phyloP scores from a whole-genome alignment of 2,888 invertebrate species.

The Norana najaformis region DNA sequence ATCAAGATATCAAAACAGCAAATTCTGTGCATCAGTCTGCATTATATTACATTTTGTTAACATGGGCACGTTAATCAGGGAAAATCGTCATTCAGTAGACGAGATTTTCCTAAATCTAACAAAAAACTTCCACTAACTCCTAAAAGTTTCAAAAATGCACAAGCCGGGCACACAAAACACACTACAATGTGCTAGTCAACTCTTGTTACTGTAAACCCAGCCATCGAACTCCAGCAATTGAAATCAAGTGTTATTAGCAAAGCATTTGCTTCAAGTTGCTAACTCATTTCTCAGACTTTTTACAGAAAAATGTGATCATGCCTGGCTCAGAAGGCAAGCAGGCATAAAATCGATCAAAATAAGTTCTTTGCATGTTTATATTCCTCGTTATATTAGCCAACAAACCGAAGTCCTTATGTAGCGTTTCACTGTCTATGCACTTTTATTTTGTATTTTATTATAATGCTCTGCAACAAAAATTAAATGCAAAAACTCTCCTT shows the following conservation, averaged over 20 bases:
- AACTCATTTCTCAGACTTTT: background rate
- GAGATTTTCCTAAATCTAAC: background rate
- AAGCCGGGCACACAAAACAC: background rate
- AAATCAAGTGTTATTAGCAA: background rate
- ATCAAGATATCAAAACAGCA: background rate
- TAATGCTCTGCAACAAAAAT: too few species aligned
- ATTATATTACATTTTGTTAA: background rate
- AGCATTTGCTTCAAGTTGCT: background rate
- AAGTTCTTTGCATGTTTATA: too few species aligned
- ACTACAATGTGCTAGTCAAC: background rate
- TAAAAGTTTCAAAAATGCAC: background rate
- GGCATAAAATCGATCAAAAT: too few species aligned
- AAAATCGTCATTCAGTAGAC: background rate
- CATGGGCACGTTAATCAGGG: background rate
- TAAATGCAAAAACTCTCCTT: too few species aligned
- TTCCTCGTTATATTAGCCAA: too few species aligned
- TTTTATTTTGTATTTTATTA: too few species aligned
- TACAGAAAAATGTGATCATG: too few species aligned
- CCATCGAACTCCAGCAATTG: background rate
- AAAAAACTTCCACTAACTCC: background rate
- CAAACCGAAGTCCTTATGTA: too few species aligned
- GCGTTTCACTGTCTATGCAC: too few species aligned
- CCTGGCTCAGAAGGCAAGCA: too few species aligned
- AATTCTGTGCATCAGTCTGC: background rate
- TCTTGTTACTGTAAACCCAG: background rate